Evolutionary conservation across 2,113 vertebrate genomes (phyloP).

Genomic region (Psephotus haematonotus): DNA sequence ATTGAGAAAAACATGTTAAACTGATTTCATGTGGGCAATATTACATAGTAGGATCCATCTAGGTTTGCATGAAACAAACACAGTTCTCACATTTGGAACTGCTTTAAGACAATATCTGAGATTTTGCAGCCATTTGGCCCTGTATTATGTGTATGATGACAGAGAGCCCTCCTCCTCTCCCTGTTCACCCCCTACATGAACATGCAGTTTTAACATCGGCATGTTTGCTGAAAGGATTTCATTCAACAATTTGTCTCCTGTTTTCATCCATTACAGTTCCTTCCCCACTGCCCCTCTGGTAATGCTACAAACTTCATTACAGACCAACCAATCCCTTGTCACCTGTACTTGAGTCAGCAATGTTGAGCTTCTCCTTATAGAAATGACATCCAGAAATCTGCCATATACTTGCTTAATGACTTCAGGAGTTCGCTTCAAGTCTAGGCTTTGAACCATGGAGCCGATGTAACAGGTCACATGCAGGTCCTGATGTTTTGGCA

Average conservation of each 20-base stretch:
- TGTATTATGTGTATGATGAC: not conserved
- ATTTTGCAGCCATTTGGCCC: conserved; percentile 9
- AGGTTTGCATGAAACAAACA: not conserved
- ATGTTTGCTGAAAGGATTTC: conserved; percentile 33
- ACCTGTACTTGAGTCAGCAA: not conserved
- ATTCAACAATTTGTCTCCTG: conserved; percentile 20
- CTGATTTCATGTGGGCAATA: not conserved
- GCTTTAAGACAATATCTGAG: not conserved
- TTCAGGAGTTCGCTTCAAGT: not conserved
- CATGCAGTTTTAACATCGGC: not conserved
- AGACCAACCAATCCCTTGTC: not conserved
- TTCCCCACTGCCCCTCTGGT: not conserved
- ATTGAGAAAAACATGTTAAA: not conserved
- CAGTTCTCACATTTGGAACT: conserved; percentile 36
- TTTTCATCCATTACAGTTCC: not conserved
- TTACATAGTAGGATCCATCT: not conserved
- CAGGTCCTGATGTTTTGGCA: not conserved
- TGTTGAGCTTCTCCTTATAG: not conserved
- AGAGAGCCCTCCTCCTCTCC: not conserved
- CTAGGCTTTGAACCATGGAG: conserved; percentile 10
- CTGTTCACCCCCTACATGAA: not conserved
- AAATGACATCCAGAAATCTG: conserved; percentile 30
- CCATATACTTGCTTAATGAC: not conserved
- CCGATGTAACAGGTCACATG: not conserved
- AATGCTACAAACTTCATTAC: not conserved